These are phyloP conservation scores for Microtus oregoni DNA, from an alignment of 2,113 vertebrate species.

Conservation along the genomic window DNA sequence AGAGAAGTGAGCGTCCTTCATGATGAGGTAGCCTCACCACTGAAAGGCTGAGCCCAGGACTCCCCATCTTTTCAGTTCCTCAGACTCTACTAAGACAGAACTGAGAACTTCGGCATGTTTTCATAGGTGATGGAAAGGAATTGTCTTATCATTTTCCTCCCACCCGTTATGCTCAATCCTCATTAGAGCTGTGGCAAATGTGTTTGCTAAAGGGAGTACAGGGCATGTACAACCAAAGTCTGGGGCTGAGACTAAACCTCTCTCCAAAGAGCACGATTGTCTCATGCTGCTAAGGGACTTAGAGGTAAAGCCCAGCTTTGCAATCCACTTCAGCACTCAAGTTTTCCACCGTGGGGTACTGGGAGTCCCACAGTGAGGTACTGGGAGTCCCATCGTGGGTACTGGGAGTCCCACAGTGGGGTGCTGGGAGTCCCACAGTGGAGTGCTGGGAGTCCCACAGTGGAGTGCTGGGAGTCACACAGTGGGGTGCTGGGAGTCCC, in stretches of 20 bases:
- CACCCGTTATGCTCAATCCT: neutral
- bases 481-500: no score
- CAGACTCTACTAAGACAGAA: neutral
- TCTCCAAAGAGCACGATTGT: neutral
- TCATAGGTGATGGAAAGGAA: neutral
- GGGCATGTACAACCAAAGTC: neutral
- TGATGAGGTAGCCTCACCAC: neutral
- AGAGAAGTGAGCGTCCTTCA: neutral
- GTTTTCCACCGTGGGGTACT: neutral
- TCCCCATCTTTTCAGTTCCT: neutral
- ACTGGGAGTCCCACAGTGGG: no score
- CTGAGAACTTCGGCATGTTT: neutral
- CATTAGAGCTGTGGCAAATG: neutral
- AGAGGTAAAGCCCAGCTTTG: neutral
- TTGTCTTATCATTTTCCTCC: neutral
- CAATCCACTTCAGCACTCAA: rapidly evolving
- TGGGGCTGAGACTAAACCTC: neutral
- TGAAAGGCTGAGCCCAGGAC: neutral
- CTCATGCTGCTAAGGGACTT: neutral
- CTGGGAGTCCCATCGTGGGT: no score
- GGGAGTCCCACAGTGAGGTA: no score
- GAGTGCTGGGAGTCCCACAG: neutral
- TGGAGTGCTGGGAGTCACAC: neutral
- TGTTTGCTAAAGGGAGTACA: neutral
- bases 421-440: no score